Base-by-base conservation (phyloP, 2,888 invertebrate species). In the Minunthozetes semirufus region DNA sequence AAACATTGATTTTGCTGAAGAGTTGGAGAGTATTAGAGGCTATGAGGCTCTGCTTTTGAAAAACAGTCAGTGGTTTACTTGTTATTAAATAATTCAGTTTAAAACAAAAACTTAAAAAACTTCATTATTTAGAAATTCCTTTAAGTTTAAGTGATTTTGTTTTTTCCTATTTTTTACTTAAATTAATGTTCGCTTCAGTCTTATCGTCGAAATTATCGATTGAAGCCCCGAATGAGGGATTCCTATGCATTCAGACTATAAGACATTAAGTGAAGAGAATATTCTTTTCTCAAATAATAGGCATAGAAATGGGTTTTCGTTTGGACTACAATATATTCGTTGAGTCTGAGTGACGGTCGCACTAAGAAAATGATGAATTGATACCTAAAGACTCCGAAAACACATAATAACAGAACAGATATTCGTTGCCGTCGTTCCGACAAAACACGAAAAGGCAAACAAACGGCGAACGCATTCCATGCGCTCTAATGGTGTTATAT, bases 341-440 rank as follows among this genome's bases (percentile, higher is more conserved):
- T 8, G 42, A 42, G 42, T 42, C 42, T 42, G 9, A 59, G 27
- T 66, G 66, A 66, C 66, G 66, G 66, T 66, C 66, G 66, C 63
- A 56, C 59, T 66, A 22, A 66, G 66, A 66, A 63, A 42, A 66
- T 66, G 66, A 66, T 66, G 66, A 66, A 66, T 66, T 66, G 66
- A 66, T 66, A 66, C 66, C 66, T 66, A 66, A 66, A 42, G 66
- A 42, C 66, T 42, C 19, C 22, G 13, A 66, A 42, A 66, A 66
- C 42, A 66, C 29, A 66, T 66, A 66, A 66, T 66, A 66, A 66
- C 19, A 42, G 66, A 13, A 42, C 19, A 66, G 38, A 66, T 66
- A 42, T 22, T 42, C 19, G 9, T 13, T 6, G 9, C 27, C 29
- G 1, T 15, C 42, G 19, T 66, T 15, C n/a, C 33, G 15, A 59